phyloP scores from a whole-genome alignment of 2,113 vertebrate species.

The Misgurnus mizolepis region DNA sequence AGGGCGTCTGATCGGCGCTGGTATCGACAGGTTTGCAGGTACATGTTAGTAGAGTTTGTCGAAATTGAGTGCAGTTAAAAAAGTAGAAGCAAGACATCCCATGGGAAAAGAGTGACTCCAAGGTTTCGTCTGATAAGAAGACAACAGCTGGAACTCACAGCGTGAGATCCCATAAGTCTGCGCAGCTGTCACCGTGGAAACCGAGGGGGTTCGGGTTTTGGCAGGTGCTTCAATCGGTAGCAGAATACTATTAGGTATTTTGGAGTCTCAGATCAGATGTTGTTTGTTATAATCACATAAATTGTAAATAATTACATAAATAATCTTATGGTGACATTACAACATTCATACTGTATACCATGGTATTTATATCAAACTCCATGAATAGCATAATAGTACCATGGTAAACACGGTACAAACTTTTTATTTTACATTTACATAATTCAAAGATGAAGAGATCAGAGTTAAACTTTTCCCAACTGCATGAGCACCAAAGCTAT shows the following conservation, averaged over 20 bases:
- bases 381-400: too few relatives aligned
- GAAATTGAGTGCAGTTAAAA: not conserved
- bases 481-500: too few relatives aligned
- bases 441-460: too few relatives aligned
- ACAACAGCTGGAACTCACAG: conserved; percentile 37
- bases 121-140: conserved; percentile 13
- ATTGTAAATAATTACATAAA: not conserved
- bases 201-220: conserved; percentile 5
- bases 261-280: conserved; percentile 1
- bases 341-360: too few relatives aligned
- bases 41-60: not conserved
- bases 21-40: conserved; percentile 8
- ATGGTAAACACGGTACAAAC: too few relatives aligned
- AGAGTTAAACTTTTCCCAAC: too few relatives aligned
- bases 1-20: not conserved
- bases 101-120: not conserved
- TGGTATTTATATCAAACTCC: too few relatives aligned
- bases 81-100: not conserved
- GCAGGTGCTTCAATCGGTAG: not conserved
- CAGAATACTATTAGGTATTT: not conserved
- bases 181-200: conserved; percentile 17
- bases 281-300: not conserved
- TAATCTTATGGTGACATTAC: too few relatives aligned
- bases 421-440: too few relatives aligned
- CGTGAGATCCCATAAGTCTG: not conserved